These are phyloP conservation scores for Melolontha melolontha DNA, from an alignment of 2,888 invertebrate genomes.

Conservation along the genomic window DNA sequence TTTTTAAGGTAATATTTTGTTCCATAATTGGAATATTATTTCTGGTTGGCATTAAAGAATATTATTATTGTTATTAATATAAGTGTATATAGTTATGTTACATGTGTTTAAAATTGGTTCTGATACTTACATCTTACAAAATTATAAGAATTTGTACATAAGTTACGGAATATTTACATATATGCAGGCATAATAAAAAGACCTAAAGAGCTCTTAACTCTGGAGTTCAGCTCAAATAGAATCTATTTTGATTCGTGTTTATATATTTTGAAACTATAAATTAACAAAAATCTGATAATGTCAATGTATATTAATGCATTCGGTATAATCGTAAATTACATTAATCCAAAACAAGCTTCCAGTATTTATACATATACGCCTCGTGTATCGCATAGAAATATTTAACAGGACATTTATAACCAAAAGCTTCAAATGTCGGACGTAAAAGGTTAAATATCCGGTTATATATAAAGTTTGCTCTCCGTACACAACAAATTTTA, in stretches of 20 bases:
- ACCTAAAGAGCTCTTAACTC: not conserved
- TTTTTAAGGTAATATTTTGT: too few relatives aligned
- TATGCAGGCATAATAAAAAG: too few relatives aligned
- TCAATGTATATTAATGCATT: constrained; percentile 38
- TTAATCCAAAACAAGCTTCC: constrained; percentile 44
- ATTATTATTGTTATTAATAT: too few relatives aligned
- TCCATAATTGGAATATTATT: too few relatives aligned
- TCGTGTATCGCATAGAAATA: constrained; percentile 7
- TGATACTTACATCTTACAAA: too few relatives aligned
- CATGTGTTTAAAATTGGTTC: too few relatives aligned
- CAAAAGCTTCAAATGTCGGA: constrained; percentile 9
- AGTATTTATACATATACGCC: constrained; percentile 2
- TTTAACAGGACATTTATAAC: constrained; percentile 23
- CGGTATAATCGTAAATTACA: constrained; percentile 45
- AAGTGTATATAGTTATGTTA: too few relatives aligned
- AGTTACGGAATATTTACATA: too few relatives aligned
- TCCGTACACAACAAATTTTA: constrained; percentile 1
- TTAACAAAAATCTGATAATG: constrained; percentile 23
- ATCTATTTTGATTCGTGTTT: not conserved
- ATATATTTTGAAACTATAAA: not conserved
- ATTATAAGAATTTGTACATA: too few relatives aligned
- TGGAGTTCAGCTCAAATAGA: not conserved
- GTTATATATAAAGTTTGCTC: constrained; percentile 2
- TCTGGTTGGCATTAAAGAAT: too few relatives aligned
- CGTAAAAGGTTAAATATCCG: constrained; percentile 25